Percentiles rank a stretch among this genome's conserved stretches.
Evolutionary conservation across 1,140 invertebrate genomes (phyloP).

Genomic region (Rhyzopertha dominica): DNA sequence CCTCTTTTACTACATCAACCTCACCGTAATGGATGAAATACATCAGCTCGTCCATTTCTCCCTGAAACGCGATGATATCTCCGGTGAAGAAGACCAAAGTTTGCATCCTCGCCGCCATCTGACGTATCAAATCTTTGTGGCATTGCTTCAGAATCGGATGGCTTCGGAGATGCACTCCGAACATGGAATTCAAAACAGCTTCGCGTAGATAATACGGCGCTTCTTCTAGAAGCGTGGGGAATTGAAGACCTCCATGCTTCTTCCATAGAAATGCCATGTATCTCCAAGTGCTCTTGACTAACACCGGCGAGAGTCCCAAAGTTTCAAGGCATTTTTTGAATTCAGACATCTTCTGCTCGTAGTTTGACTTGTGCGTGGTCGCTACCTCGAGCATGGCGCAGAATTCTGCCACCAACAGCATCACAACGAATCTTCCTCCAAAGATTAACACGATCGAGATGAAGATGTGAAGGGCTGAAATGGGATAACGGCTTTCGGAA

Average conservation of each 20-base stretch:
- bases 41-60: conserved; percentile 12
- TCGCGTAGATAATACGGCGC: conserved; percentile 25
- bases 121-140: conserved; percentile 22
- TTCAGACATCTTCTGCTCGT: conserved; percentile 10
- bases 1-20: conserved; percentile 14
- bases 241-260: conserved; percentile 13
- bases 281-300: conserved; percentile 8
- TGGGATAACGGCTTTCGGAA: no score
- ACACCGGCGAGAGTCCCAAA: conserved; percentile 4
- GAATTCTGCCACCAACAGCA: conserved; percentile 16
- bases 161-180: conserved; percentile 20
- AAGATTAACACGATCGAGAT: no score
- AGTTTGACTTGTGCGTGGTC: not conserved
- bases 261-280: conserved; percentile 14
- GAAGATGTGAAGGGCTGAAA: no score
- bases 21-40: conserved; percentile 15
- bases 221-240: conserved; percentile 16
- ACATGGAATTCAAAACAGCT: conserved; percentile 24
- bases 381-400: conserved; percentile 11
- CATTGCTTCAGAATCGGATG: conserved; percentile 18
- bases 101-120: conserved; percentile 10
- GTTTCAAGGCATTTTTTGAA: conserved; percentile 2
- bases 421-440: conserved; percentile 8
- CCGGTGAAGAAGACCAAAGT: conserved; percentile 9
- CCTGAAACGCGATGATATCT: conserved; percentile 6